phyloP scores from a whole-genome alignment of 2,113 vertebrate species.

The Chaenogobius annularis region DNA sequence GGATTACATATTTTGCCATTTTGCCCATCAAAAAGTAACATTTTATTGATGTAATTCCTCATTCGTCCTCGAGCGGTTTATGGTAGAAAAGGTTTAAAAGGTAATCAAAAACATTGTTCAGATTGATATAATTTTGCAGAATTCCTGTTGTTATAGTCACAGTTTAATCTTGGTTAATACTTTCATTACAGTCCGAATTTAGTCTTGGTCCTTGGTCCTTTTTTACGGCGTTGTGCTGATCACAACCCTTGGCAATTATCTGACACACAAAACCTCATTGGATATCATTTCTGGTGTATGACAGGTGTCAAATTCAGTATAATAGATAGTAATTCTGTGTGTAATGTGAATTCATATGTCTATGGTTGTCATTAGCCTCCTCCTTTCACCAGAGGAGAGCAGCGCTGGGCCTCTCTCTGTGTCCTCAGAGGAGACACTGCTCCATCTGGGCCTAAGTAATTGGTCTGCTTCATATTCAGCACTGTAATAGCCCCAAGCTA shows the following conservation, averaged over 20 bases:
- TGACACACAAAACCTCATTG: constrained; percentile 30
- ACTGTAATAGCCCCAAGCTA: constrained; percentile 71
- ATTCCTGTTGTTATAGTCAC: no score
- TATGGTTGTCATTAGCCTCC: constrained; percentile 51
- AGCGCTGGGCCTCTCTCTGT: constrained; percentile 33
- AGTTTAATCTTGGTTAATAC: no score
- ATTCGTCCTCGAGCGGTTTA: no score
- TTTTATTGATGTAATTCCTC: no score
- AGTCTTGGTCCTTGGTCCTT: no score
- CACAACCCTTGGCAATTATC: constrained; percentile 16
- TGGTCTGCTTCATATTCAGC: constrained; percentile 79
- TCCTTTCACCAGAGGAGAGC: constrained; percentile 43
- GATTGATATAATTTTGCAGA: no score
- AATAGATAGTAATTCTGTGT: constrained; percentile 23
- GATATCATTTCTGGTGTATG: background rate
- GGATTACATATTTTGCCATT: background rate
- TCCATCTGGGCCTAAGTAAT: constrained; percentile 78
- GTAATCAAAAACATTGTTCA: no score
- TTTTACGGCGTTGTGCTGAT: background rate
- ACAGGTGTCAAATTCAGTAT: constrained; percentile 19
- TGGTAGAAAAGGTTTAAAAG: no score
- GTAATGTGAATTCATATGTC: constrained; percentile 30
- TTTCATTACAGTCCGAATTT: no score
- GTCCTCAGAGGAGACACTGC: constrained; percentile 64
- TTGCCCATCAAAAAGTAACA: no score